phyloP scores from a whole-genome alignment of 2,113 vertebrate genomes.

The Pungitius pungitius region DNA sequence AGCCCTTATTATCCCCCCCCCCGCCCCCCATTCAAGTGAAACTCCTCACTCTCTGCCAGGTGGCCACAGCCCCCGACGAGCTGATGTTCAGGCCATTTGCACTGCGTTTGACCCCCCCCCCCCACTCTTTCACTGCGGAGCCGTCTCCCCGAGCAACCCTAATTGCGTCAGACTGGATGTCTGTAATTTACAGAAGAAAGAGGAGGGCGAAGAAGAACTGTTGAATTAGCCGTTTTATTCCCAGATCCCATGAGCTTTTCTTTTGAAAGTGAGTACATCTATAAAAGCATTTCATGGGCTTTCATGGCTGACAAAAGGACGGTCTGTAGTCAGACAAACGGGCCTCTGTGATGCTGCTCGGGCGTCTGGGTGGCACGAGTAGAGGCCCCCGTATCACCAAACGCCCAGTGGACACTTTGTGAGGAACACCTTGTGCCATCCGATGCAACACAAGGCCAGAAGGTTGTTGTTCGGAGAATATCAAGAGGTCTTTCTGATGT shows the following conservation, averaged over 20 bases:
- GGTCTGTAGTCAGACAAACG: conserved; percentile 28
- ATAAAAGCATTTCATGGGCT: conserved; percentile 38
- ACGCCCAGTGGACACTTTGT: not conserved
- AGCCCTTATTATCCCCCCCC: not conserved
- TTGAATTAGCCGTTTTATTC: conserved; percentile 54
- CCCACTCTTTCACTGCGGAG: conserved; percentile 16
- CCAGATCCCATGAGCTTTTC: conserved; percentile 45
- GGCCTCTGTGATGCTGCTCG: conserved; percentile 52
- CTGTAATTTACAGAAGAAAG: conserved; percentile 49
- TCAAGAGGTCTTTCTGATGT: not conserved
- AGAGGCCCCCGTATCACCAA: not conserved
- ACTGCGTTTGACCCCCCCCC: conserved; percentile 26
- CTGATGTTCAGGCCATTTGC: conserved; percentile 41
- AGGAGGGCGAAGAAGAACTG: conserved; percentile 8
- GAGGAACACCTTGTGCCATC: not conserved
- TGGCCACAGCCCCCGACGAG: not conserved
- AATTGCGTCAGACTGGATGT: conserved; percentile 41
- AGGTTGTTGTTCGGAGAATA: not conserved
- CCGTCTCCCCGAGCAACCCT: conserved; percentile 22
- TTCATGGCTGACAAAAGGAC: conserved; percentile 54
- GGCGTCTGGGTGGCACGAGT: conserved; percentile 20
- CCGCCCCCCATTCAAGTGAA: not conserved
- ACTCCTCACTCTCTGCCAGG: not conserved
- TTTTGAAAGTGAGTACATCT: conserved; percentile 47
- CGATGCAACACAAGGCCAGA: not conserved